Evolutionary conservation across 2,888 invertebrate genomes (phyloP), one percentile per base, ranked within the genome.

Genomic region (Caenorhabditis becei): DNA sequence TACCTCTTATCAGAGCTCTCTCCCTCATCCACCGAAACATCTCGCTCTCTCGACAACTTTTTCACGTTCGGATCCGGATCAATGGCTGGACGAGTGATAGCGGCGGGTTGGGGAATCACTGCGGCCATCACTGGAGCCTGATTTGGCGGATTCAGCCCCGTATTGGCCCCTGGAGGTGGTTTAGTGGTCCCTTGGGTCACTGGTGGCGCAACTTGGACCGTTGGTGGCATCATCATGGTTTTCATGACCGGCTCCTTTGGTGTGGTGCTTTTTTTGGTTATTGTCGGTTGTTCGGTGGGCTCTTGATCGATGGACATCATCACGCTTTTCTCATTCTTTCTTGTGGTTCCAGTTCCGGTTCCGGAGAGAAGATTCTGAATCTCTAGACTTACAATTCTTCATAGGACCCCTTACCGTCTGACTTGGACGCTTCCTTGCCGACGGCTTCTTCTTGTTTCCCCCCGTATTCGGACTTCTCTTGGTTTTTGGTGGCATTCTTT

Each of bases 371-470:
- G 41, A 14, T 41, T 41, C 41, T 41, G 32, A 41, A 14, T 41
- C 32, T 32, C 32, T n/a, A n/a, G n/a, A n/a, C n/a, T n/a, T n/a
- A n/a, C n/a, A n/a, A n/a, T n/a, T n/a, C n/a, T n/a, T n/a, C n/a
- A n/a, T n/a, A n/a, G n/a, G 32, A 32, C 16, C 7, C 2, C 41
- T 41, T 11, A 47, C 47, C n/a, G 58, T 69, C 23, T 58, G n/a
- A 24, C 67, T 69, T 8, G 67, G 67, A 47, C 67, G 67, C 18
- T 49, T 58, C 10, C 58, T 58, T 10, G 32, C 56, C 35, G 47
- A 18, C 3, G 47, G 28, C 67, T 56, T 47, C 20, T 35, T 49
- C 67, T 69, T 69, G 24, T 66, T 66, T 35, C 49, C 35, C 14
- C 32, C 47, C 35, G 47, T 41, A 41, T 32, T 32, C 32, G 32